Evolutionary conservation across 2,888 invertebrate species (phyloP).

Genomic region (Parochlus steinenii): DNA sequence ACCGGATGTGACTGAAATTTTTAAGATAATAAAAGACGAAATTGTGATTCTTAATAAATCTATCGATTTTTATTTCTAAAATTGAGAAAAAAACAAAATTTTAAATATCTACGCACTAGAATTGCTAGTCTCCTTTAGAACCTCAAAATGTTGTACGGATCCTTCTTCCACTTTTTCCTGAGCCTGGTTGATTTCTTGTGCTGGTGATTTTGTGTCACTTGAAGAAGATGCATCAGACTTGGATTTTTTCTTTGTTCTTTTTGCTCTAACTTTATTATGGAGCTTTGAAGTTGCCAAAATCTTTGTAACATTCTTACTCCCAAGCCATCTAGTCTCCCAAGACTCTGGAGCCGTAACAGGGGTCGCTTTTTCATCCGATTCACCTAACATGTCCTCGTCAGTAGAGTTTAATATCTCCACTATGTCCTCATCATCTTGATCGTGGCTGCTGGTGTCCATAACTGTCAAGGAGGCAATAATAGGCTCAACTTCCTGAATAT

Average conservation of each 20-base stretch:
- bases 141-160: constrained; percentile 39
- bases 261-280: constrained; percentile 41
- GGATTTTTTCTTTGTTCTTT: constrained; percentile 34
- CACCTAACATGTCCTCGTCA: constrained; percentile 4
- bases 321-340: constrained; percentile 42
- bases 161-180: constrained; percentile 29
- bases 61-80: no score
- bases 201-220: constrained; percentile 5
- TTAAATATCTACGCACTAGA: background rate
- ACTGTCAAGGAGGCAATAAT: background rate
- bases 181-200: constrained; percentile 1
- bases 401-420: constrained; percentile 6
- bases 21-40: no score
- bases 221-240: constrained; percentile 24
- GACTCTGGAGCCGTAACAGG: constrained; percentile 31
- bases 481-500: background rate
- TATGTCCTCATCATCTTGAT: constrained; percentile 6
- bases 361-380: constrained; percentile 22
- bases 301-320: constrained; percentile 40
- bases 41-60: no score
- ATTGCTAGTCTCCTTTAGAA: constrained; percentile 3
- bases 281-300: constrained; percentile 38
- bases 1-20: no score
- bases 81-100: background rate
- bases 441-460: background rate